Evolutionary conservation across 2,797 vertebrate genomes (phyloP).

Genomic region (Peromyscus eremicus): DNA sequence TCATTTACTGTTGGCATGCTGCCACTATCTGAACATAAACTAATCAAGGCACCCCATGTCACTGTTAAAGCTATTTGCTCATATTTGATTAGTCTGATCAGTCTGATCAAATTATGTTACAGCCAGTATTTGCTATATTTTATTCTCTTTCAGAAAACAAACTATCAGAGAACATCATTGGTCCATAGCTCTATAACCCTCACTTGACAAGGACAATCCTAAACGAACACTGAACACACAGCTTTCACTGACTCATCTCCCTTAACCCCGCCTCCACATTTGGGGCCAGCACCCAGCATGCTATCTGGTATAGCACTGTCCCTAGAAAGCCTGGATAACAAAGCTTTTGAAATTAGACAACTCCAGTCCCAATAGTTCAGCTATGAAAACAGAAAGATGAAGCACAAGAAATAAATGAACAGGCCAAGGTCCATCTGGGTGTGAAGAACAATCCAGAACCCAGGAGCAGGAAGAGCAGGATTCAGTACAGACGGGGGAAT

Average conservation of each 20-base stretch:
- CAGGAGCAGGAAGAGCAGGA: background rate
- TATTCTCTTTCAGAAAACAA: conserved; percentile 53
- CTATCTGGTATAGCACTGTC: background rate
- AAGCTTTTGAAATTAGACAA: background rate
- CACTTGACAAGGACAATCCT: background rate
- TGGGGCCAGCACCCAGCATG: background rate
- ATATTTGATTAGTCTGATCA: conserved; percentile 18
- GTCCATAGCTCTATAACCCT: background rate
- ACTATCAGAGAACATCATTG: background rate
- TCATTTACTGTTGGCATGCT: background rate
- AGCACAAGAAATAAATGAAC: background rate
- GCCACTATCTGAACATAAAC: background rate
- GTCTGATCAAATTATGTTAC: conserved; percentile 16
- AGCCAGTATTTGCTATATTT: background rate
- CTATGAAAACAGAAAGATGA: background rate
- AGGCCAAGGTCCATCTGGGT: background rate
- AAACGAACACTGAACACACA: background rate
- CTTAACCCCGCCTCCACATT: background rate
- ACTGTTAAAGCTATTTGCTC: background rate
- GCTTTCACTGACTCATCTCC: background rate
- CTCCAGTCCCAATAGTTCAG: background rate
- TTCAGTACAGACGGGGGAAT: background rate
- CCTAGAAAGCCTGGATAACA: background rate
- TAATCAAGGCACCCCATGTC: background rate
- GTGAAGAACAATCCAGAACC: background rate